These are phyloP conservation scores for Leucophora obtusa DNA, from an alignment of 2,888 invertebrate genomes.

Conservation along the genomic window DNA sequence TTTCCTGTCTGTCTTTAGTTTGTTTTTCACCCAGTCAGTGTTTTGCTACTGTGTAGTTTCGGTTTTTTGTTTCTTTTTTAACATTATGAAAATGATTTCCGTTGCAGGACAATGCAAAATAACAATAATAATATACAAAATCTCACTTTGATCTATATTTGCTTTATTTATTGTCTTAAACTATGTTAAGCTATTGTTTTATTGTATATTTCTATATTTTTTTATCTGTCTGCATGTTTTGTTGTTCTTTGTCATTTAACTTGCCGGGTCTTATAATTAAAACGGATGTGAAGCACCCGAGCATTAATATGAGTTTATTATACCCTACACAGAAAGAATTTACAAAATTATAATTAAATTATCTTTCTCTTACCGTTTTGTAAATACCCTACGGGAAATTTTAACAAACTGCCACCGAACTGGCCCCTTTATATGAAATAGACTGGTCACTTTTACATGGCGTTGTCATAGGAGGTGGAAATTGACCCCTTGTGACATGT, in stretches of 20 bases:
- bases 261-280: slow-evolving; percentile 74
- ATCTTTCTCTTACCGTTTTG: too few relatives aligned
- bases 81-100: slow-evolving; percentile 61
- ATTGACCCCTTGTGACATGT: too few relatives aligned
- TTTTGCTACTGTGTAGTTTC: slow-evolving; percentile 6
- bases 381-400: too few relatives aligned
- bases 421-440: too few relatives aligned
- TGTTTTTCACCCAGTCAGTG: neutral
- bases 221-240: slow-evolving; percentile 28
- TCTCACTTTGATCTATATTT: slow-evolving; percentile 22
- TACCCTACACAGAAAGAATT: too few relatives aligned
- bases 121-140: slow-evolving; percentile 25
- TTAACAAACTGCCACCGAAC: too few relatives aligned
- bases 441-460: too few relatives aligned
- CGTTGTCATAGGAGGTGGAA: too few relatives aligned
- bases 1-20: slow-evolving; percentile 55
- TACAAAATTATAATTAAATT: too few relatives aligned
- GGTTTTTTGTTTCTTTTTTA: slow-evolving; percentile 24
- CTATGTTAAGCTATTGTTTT: slow-evolving; percentile 24
- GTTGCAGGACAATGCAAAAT: slow-evolving; percentile 51
- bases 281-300: slow-evolving; percentile 73
- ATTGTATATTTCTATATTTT: slow-evolving; percentile 2
- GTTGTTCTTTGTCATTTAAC: slow-evolving; percentile 68
- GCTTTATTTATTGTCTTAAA: slow-evolving; percentile 13
- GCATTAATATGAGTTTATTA: slow-evolving; percentile 67